Evolutionary conservation across 2,888 invertebrate species (phyloP), one percentile per base, ranked within the genome.

Genomic region (Rhagonycha fulva): DNA sequence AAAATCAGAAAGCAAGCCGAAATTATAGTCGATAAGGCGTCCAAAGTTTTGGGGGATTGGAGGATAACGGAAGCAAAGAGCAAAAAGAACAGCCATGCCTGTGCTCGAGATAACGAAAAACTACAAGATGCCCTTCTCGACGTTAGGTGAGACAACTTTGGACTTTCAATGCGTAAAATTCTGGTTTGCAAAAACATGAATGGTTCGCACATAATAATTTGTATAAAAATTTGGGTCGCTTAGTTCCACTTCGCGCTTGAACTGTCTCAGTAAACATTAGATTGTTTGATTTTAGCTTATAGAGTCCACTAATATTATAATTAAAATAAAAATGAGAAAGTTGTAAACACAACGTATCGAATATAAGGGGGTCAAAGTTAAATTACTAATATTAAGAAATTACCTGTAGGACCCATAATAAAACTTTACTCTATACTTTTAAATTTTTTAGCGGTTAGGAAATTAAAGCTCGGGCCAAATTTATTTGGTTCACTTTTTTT

Each of bases 91-190:
- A 96, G 96, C 78, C 97, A 96, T 86, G 88, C 93, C 0, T 94
- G 94, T 79, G 95, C 97, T 0, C 91, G 97, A 74, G 97, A 98
- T 83, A 96, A 97, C 86, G 98, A 98, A 88, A 95, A 97, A 85
- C 89, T 96, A 62, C 96, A 97, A 86, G 97, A 97, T 84, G 93
- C 93, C 62, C 89, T 91, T 86, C 86, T 91, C 71, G 91, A 91
- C 83, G 91, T 89, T 77, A 89, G 90, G 84, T 87, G 84, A 71
- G 84, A 82, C 62, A 84, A 14, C 4, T 3, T 24, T 62, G 14
- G 19, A 11, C 24, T 10, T 63, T n/a, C 7, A n/a, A 24, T 14
- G 14, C 19, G 63, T 63, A 10, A 23, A 23, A 19, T 62, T 62
- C 3, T 12, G 62, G 62, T 24, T 62, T 62, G 19, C 7, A 62